A percentile compares a stretch with the other conserved stretches of the same genome.
Conservation (phyloP, 2,888 invertebrate species). For the Plebejus argus region DNA sequence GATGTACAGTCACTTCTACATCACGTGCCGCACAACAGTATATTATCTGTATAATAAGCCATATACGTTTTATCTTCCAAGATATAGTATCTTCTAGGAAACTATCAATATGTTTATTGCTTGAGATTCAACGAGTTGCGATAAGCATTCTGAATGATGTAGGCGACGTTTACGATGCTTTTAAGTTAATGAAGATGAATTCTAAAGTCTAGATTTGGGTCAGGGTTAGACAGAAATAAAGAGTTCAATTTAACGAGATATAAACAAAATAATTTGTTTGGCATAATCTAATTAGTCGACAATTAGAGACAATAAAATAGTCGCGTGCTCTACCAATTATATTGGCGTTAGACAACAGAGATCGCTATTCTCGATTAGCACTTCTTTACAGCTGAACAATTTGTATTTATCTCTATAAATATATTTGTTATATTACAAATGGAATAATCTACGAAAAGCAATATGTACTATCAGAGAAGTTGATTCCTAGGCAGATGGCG, state of each 20-base stretch:
- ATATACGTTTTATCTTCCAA: neutral
- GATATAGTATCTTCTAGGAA: constrained; percentile 14
- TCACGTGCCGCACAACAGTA: neutral
- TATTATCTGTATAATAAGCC: neutral
- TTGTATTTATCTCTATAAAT: neutral
- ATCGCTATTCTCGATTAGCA: neutral
- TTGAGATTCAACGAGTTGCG: neutral
- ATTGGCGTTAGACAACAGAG: neutral
- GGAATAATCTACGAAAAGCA: neutral
- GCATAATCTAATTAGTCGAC: constrained; percentile 10
- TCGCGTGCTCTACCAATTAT: constrained; percentile 11
- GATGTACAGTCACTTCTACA: neutral
- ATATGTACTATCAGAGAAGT: no score
- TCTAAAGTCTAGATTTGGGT: neutral
- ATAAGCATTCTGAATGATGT: neutral
- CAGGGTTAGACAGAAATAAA: neutral
- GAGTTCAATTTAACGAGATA: neutral
- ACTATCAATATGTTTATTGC: constrained; percentile 12
- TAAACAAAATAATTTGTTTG: neutral
- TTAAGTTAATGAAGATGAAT: neutral
- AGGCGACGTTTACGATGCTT: neutral
- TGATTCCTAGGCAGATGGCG: no score
- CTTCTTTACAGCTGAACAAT: neutral
- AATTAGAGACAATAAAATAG: neutral
- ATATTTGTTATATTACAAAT: neutral